These are phyloP conservation scores for Theretra japonica DNA, from an alignment of 2,888 invertebrate genomes.

Conservation along the genomic window DNA sequence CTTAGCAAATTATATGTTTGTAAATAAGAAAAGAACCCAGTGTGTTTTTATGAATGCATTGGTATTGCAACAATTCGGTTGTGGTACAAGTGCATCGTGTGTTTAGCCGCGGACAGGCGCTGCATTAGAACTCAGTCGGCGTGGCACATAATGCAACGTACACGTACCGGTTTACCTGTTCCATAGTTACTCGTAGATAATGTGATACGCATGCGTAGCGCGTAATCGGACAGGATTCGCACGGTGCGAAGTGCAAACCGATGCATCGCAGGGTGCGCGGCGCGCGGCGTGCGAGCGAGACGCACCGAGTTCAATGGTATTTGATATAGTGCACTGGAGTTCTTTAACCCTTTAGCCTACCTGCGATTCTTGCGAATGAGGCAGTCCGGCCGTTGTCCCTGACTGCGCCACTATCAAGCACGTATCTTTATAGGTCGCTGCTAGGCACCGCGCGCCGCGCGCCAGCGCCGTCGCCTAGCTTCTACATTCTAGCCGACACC, in stretches of 20 bases:
- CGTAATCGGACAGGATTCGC: constrained; percentile 83
- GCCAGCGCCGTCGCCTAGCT: constrained; percentile 55
- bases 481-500: constrained; percentile 9
- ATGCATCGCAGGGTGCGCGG: constrained; percentile 72
- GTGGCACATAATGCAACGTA: constrained; percentile 51
- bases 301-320: constrained; percentile 82
- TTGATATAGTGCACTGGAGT: constrained; percentile 84
- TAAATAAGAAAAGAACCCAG: no score
- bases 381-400: constrained; percentile 84
- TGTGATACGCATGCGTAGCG: constrained; percentile 80
- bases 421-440: constrained; percentile 82
- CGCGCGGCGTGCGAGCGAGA: constrained; percentile 73
- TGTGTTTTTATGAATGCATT: background rate
- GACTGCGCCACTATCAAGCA: constrained; percentile 76
- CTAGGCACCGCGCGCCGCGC: constrained; percentile 53
- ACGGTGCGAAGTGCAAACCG: constrained; percentile 71
- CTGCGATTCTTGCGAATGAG: constrained; percentile 84
- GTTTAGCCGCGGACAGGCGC: constrained; percentile 41
- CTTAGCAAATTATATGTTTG: no score
- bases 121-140: constrained; percentile 42
- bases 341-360: constrained; percentile 85
- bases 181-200: constrained; percentile 70
- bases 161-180: constrained; percentile 62
- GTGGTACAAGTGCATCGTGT: constrained; percentile 15
- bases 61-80: background rate